These are phyloP conservation scores for Agapetus fuscipes DNA, from an alignment of 2,888 invertebrate species.

Conservation along the genomic window DNA sequence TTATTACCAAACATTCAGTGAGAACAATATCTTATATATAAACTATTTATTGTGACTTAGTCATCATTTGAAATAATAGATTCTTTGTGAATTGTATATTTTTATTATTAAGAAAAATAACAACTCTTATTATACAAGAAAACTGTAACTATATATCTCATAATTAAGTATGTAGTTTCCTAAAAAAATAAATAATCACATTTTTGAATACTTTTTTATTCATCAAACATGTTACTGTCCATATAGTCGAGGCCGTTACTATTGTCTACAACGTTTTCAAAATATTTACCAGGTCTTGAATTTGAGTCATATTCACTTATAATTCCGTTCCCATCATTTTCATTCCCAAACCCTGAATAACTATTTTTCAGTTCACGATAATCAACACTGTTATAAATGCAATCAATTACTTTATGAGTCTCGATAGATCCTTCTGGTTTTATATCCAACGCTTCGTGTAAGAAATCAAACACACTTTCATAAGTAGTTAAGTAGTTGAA, in stretches of 20 bases:
- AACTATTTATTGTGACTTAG: no score
- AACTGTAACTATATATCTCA: no score
- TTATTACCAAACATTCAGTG: no score
- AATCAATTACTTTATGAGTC: slow-evolving; percentile 24
- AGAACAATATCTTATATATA: no score
- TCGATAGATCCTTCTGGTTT: slow-evolving; percentile 27
- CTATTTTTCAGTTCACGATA: slow-evolving; percentile 9
- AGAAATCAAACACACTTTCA: slow-evolving; percentile 59
- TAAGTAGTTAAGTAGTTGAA: slow-evolving; percentile 71
- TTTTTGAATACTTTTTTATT: no score
- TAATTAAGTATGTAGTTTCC: no score
- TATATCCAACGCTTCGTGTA: slow-evolving; percentile 48
- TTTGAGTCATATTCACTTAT: slow-evolving; percentile 35
- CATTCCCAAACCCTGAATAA: slow-evolving; percentile 3
- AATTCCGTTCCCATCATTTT: slow-evolving; percentile 26
- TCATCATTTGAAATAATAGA: no score
- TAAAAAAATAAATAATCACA: no score
- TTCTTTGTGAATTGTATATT: no score
- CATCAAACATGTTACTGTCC: slow-evolving; percentile 36
- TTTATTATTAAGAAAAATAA: no score
- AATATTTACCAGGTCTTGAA: slow-evolving; percentile 35
- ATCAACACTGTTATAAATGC: slow-evolving; percentile 14
- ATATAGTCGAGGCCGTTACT: slow-evolving; percentile 34
- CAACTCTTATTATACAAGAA: no score
- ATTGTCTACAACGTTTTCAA: slow-evolving; percentile 30